Evolutionary conservation across 2,888 invertebrate genomes (phyloP).

Genomic region (Frankliniella fusca): DNA sequence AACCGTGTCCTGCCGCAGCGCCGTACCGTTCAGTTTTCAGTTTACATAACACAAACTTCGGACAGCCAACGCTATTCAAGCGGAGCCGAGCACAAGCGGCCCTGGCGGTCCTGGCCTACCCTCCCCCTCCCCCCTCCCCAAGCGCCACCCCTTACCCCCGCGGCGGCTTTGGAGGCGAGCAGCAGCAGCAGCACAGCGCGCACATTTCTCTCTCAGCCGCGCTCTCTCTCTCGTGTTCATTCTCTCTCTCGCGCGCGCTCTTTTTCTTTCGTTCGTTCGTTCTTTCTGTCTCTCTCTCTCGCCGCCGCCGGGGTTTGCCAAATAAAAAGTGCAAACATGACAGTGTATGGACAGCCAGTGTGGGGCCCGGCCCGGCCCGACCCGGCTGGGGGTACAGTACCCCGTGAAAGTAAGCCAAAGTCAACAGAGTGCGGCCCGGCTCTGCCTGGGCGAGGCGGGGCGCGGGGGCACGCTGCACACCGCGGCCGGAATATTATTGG

Average conservation of each 20-base stretch:
- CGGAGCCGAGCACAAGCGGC: constrained; percentile 18
- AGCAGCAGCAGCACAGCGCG: not conserved
- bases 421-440: not conserved
- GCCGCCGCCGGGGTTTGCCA: constrained; percentile 5
- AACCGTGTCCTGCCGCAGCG: not conserved
- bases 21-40: constrained; percentile 4
- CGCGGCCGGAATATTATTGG: not conserved
- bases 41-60: constrained; percentile 26
- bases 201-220: not conserved
- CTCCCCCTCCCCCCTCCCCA: not conserved
- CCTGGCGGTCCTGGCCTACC: not conserved
- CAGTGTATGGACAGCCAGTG: constrained; percentile 22
- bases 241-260: not conserved
- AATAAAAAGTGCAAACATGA: constrained; percentile 16
- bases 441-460: not conserved
- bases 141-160: not conserved
- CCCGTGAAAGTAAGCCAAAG: constrained; percentile 22
- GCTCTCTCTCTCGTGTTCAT: not conserved
- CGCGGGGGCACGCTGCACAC: not conserved
- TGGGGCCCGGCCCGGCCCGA: not conserved
- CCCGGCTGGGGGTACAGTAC: not conserved
- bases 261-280: not conserved
- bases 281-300: not conserved
- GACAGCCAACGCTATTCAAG: constrained; percentile 19
- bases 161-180: not conserved